Percentiles rank a stretch among this genome's conserved stretches.
Conservation (phyloP, 2,113 vertebrate genomes). For the Alectura lathami region DNA sequence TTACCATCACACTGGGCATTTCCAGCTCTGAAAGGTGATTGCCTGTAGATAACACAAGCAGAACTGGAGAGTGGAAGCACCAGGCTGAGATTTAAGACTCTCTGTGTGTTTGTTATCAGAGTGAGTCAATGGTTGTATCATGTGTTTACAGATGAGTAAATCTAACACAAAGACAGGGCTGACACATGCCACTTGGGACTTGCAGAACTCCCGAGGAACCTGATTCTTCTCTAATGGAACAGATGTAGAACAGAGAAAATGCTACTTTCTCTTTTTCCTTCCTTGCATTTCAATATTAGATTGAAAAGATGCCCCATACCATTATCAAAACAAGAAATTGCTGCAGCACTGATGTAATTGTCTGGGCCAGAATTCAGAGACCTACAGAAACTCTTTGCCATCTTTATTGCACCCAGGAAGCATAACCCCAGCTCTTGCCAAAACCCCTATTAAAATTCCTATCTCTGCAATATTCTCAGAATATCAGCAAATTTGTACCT, state of each 20-base stretch:
- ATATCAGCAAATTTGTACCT: not conserved
- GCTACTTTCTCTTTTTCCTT: not conserved
- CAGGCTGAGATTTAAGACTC: not conserved
- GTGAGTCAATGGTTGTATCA: not conserved
- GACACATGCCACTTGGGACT: not conserved
- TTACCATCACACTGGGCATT: not conserved
- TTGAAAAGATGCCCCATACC: not conserved
- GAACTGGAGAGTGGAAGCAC: not conserved
- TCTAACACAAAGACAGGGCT: not conserved
- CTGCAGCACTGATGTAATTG: not conserved
- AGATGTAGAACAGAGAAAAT: not conserved
- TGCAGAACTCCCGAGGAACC: not conserved
- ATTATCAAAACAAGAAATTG: not conserved
- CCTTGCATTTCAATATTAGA: not conserved
- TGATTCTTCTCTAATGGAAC: not conserved
- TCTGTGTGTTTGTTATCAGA: not conserved
- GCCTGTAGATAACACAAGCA: not conserved
- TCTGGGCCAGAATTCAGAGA: not conserved
- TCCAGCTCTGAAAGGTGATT: not conserved
- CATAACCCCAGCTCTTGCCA: not conserved
- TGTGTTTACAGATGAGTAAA: not conserved
- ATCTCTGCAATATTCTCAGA: conserved; percentile 3
- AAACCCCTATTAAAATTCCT: not conserved
- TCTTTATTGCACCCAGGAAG: not conserved
- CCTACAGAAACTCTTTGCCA: not conserved